Conservation (phyloP, 2,797 vertebrate genomes). For the Danio aesculapii region DNA sequence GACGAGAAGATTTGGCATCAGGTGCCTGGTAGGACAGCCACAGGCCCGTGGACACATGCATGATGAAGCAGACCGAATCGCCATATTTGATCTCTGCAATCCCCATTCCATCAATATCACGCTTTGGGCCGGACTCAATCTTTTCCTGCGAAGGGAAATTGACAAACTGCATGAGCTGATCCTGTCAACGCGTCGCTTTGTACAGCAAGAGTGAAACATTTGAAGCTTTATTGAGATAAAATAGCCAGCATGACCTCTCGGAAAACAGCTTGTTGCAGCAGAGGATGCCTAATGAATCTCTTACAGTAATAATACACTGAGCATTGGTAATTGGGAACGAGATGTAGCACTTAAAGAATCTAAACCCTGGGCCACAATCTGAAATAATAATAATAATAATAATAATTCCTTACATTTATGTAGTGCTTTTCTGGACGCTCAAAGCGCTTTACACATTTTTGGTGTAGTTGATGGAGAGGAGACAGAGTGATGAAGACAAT, state of each 20-base stretch:
- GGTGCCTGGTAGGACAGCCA: constrained; percentile 97
- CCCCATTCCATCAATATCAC: constrained; percentile 97
- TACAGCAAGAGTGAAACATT: constrained; percentile 1
- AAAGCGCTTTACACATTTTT: no score
- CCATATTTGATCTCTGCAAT: constrained; percentile 96
- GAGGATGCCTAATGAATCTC: constrained; percentile 32
- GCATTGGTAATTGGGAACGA: constrained; percentile 28
- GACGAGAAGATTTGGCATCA: constrained; percentile 94
- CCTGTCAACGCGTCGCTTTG: background rate
- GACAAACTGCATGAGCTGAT: constrained; percentile 30
- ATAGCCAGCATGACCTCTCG: constrained; percentile 34
- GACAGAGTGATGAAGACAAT: no score
- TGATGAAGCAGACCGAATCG: constrained; percentile 94
- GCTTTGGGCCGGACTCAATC: constrained; percentile 86
- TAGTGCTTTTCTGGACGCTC: no score
- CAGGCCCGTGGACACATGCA: constrained; percentile 90
- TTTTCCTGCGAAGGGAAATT: constrained; percentile 85
- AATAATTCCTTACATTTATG: no score
- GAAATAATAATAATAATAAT: no score
- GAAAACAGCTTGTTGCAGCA: constrained; percentile 16
- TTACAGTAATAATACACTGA: constrained; percentile 42
- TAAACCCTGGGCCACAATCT: constrained; percentile 11
- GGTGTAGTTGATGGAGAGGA: no score
- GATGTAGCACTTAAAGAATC: constrained; percentile 34
- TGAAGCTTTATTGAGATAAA: constrained; percentile 42